A percentile compares a stretch with the other conserved stretches of the same genome.
Evolutionary conservation across 2,888 invertebrate genomes (phyloP).

Genomic region (Syrphus vitripennis): DNA sequence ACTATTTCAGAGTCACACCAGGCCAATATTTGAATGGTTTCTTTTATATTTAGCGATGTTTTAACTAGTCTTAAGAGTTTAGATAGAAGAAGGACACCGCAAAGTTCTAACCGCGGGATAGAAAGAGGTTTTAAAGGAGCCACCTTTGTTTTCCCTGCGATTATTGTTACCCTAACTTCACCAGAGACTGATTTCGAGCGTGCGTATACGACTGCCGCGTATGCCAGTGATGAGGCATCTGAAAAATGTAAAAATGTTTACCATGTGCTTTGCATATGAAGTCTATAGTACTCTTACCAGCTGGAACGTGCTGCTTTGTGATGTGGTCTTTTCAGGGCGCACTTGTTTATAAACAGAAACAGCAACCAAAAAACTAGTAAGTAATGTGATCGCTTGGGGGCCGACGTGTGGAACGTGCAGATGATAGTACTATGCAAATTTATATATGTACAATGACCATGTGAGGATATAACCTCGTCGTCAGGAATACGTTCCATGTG

Average conservation of each 20-base stretch:
- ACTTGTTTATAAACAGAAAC: too few species aligned
- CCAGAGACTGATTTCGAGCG: not conserved
- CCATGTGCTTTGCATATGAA: too few species aligned
- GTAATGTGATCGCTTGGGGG: too few species aligned
- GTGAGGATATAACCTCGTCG: not conserved
- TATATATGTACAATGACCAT: too few species aligned
- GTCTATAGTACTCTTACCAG: not conserved
- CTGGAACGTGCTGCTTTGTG: too few species aligned
- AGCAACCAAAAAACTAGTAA: too few species aligned
- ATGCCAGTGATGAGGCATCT: not conserved
- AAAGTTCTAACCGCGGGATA: slow-evolving; percentile 51
- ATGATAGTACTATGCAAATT: too few species aligned
- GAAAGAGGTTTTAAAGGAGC: slow-evolving; percentile 45
- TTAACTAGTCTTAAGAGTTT: slow-evolving; percentile 22
- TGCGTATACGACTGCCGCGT: not conserved
- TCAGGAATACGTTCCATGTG: not conserved
- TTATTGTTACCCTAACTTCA: not conserved
- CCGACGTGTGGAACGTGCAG: slow-evolving; percentile 12
- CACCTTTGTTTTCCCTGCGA: slow-evolving; percentile 12
- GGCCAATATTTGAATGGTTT: slow-evolving; percentile 17
- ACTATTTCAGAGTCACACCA: slow-evolving; percentile 75
- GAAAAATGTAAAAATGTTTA: too few species aligned
- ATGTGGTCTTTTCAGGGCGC: too few species aligned
- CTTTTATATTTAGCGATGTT: not conserved
- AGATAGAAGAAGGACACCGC: slow-evolving; percentile 38